Conservation (phyloP, 2,113 vertebrate genomes). For the Mugil cephalus region DNA sequence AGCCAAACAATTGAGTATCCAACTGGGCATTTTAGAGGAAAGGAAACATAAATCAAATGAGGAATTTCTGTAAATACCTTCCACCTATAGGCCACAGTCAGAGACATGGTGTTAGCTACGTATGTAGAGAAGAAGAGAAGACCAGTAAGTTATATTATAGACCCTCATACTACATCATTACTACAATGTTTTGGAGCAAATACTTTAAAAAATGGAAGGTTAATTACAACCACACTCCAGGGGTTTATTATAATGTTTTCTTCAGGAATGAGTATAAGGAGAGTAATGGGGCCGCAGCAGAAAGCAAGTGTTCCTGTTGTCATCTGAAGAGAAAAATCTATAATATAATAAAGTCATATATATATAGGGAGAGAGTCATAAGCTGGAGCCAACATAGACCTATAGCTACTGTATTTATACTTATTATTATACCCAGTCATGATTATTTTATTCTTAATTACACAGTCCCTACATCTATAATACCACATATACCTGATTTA, state of each 20-base stretch:
- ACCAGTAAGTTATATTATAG: background rate
- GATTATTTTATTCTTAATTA: background rate
- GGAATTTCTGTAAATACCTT: no score
- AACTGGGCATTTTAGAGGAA: no score
- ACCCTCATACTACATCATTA: conserved; percentile 9
- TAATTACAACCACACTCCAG: conserved; percentile 8
- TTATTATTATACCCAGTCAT: background rate
- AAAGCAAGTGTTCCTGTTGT: background rate
- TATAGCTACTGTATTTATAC: no score
- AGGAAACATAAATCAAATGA: no score
- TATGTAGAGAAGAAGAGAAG: no score
- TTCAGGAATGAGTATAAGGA: conserved; percentile 7
- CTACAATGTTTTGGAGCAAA: conserved; percentile 15
- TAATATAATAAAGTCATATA: background rate
- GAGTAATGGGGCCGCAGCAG: conserved; percentile 1
- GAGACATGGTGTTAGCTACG: background rate
- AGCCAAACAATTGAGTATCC: no score
- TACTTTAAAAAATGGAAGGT: conserved; percentile 11
- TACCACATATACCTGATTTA: no score
- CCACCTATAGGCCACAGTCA: no score
- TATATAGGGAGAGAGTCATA: no score
- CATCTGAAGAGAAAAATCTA: background rate
- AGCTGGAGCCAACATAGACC: no score
- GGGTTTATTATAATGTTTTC: conserved; percentile 10
- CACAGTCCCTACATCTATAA: no score